Base-by-base conservation (phyloP, 23 tunicate genomes). In the Phallusia fumigata region DNA sequence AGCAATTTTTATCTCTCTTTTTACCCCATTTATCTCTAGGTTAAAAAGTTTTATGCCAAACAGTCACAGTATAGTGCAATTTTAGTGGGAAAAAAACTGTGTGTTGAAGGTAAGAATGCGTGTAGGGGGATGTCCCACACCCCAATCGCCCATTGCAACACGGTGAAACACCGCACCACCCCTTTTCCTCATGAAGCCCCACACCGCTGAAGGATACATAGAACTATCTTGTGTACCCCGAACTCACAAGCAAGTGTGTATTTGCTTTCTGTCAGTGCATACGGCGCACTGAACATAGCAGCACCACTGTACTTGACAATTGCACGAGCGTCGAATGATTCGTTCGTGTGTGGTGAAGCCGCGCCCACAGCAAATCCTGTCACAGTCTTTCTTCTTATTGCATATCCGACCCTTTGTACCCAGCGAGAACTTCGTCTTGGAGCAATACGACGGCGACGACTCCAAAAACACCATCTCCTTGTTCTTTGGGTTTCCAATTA, bases 241-340 rank as follows among this genome's bases (percentile, higher is more conserved):
- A 2, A 13, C 3, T 90, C 86, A 92, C 58, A 79, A 83, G 82
- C 97, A 92, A 10, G 97, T 92, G 58, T 88, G 88, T 24, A 92
- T 83, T 31, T 74, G 80, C 53, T 81, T 92, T 75, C 86, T 53
- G 74, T 92, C 97, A 0, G 82, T 84, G 79, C 97, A 92, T 2
- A 90, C 87, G 31, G 87, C 84, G 85, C 97, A 92, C 40, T 92
- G 85, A 8, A 92, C 91, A 40, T 80, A 83, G 83, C 97, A 92
- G 75, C 97, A 92, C 97, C 97, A 92, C 36, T 86, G 79, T 30
- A 92, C 91, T 64, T 87, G 84, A 69, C 97, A 92, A 52, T 92
- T 40, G 36, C 97, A 92, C 52, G 91, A 87, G 19, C 91, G 65
- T 45, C 85, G 79, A 0, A 92, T 84, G 30, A 87, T 81, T 33